Evolutionary conservation across 2,797 vertebrate genomes (phyloP).

Genomic region (Betta splendens): DNA sequence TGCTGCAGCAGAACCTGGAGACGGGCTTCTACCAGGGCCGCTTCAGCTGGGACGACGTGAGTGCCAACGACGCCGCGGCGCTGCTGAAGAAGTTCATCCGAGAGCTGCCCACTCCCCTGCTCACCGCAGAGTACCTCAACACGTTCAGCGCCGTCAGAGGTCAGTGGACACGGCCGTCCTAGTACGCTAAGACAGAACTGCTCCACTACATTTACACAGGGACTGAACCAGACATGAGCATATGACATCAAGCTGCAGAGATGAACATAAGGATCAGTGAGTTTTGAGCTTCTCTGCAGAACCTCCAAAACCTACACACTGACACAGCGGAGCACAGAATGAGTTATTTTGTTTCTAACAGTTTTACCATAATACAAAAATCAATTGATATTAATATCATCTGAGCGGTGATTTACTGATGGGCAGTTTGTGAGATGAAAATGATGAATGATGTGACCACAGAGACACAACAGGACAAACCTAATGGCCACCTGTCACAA

Average conservation of each 20-base stretch:
- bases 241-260: conserved; percentile 27
- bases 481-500: conserved; percentile 71
- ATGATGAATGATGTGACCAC: conserved; percentile 62
- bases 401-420: conserved; percentile 62
- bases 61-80: conserved; percentile 88
- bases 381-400: conserved; percentile 49
- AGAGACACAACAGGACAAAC: conserved; percentile 64
- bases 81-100: conserved; percentile 93
- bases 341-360: conserved; percentile 23
- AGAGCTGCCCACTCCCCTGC: conserved; percentile 87
- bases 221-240: too few species aligned
- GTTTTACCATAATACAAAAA: conserved; percentile 36
- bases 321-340: conserved; percentile 14
- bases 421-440: conserved; percentile 38
- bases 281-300: conserved; percentile 37
- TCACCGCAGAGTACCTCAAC: conserved; percentile 90
- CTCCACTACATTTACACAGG: neutral
- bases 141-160: conserved; percentile 86
- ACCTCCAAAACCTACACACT: conserved; percentile 9
- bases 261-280: conserved; percentile 59
- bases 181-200: too few species aligned
- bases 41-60: conserved; percentile 89
- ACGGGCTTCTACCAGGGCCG: conserved; percentile 84
- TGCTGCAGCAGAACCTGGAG: conserved; percentile 87
- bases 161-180: conserved; percentile 51